Base-by-base conservation (phyloP, 2,113 vertebrate genomes). In the Pyxicephalus adspersus region DNA sequence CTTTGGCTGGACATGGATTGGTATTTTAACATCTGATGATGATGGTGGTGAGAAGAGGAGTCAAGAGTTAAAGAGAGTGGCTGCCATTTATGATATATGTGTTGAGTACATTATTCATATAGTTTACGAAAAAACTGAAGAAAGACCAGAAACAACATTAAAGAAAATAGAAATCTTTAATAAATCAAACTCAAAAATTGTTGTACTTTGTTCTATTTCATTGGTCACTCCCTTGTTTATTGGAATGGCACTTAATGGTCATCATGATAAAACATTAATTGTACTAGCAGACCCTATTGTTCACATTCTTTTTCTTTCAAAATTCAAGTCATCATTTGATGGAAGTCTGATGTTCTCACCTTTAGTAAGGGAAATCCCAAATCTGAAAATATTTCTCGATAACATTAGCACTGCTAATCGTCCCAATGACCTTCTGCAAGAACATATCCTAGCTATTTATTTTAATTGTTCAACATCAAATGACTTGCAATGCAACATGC, bases 1-100 rank as follows among this genome's bases (percentile, higher is more conserved):
- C n/a, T 66, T 66, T 67, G 64, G 64, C 26, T 77, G 76, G 76
- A 66, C 38, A 2, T 77, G 76, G 64, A 64, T 77, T 38, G 76
- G 76, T 18, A 29, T 77, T 57, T 31, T 77, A 22, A 38, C 63
- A 55, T 65, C 61, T 18, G 26, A 66, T 77, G 63, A 77, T 54
- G 63, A 66, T 22, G 16, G 16, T 22, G 76, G 76, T 5, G 76
- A 66, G 25, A 66, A 29, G 28, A 45, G 50, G 45, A 64, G 23
- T 28, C 75, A 77, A 26, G 38, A 20, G 45, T 17, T 77, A 3
- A 54, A 29, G 64, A 55, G 29, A 23, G 34, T 26, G 17, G 45
- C 29, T 5, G 26, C 19, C 16, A n/a, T 25, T 17, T 28, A 57
- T 31, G 51, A 31, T 8, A 57, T 77, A 20, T 77, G 76, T 34